Evolutionary conservation across 2,888 invertebrate genomes (phyloP).

Genomic region (Orthonychiurus folsomi): DNA sequence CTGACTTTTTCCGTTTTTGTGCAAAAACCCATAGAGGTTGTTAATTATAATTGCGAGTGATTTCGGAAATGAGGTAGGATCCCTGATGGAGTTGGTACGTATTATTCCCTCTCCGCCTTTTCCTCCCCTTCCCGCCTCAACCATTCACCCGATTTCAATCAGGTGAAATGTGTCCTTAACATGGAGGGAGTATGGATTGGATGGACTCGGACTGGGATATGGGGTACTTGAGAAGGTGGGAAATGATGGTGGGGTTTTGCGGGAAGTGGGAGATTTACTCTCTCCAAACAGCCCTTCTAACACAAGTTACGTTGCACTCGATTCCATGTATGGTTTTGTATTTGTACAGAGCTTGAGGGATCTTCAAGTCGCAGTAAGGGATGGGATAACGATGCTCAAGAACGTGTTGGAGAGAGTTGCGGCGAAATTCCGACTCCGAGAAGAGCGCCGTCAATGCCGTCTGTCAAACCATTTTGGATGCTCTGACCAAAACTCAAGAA

Average conservation of each 20-base stretch:
- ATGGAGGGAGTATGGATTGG: no score
- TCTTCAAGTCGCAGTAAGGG: conserved; percentile 57
- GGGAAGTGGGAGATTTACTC: no score
- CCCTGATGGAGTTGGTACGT: no score
- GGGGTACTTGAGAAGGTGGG: no score
- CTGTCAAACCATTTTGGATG: conserved; percentile 58
- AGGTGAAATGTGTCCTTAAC: background rate
- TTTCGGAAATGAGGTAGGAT: no score
- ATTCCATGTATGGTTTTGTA: background rate
- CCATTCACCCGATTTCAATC: background rate
- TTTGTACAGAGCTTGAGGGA: conserved; percentile 49
- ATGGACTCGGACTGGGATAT: no score
- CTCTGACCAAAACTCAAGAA: conserved; percentile 58
- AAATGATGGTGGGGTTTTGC: no score
- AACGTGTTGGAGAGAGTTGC: conserved; percentile 59
- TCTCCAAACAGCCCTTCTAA: background rate
- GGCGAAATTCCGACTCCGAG: conserved; percentile 56
- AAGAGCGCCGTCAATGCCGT: conserved; percentile 58
- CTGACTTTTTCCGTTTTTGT: no score
- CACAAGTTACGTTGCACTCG: background rate
- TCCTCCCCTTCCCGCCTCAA: no score
- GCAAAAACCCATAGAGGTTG: no score
- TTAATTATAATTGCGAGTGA: no score
- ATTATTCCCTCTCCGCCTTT: no score
- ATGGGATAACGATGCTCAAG: conserved; percentile 58